Evolutionary conservation across 2,888 invertebrate species (phyloP), one percentile per base, ranked within the genome.

Genomic region (Ectemnius lituratus): DNA sequence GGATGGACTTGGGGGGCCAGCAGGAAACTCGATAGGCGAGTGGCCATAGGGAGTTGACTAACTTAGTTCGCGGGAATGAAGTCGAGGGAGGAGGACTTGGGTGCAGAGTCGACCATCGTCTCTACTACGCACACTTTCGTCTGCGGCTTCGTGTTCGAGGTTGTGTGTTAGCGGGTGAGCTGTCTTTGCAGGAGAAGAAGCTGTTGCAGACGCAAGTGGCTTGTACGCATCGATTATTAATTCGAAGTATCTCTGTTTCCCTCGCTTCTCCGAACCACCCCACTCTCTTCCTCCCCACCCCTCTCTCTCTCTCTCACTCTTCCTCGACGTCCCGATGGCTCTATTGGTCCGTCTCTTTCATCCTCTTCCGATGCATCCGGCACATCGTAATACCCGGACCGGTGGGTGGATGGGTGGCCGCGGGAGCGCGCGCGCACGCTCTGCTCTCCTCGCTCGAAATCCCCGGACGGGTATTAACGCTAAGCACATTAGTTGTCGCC

Each of bases 401-500:
- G 3, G 23, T 23, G 23, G 23, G 23, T 2, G 23, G 23, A 23
- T 23, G 23, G 23, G 23, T 23, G 23, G 23, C 23, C 23, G 23
- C 23, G 23, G 3, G 23, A 1, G 23, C 45, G 14, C 46, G 13
- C 63, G 57, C 57, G 18, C 58, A 60, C 49, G 62, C 49, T 69
- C 65, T 70, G 64, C 59, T 67, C 62, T 70, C 56, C 62, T 56
- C 61, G 70, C 76, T 73, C 71, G 74, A 77, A 80, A 81, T 76
- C 77, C 77, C 67, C 68, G 66, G 63, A 46, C 62, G 76, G 71
- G 78, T 81, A 83, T 85, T 84, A 37, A 84, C 76, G 79, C 58
- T 84, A 85, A 84, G 79, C 79, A 82, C 79, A 84, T 84, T 82
- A 85, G 81, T 83, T 78, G 76, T 75, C 76, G 78, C 66, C 68